Base-by-base conservation (phyloP, 1,140 invertebrate genomes). In the Prorops nasuta region DNA sequence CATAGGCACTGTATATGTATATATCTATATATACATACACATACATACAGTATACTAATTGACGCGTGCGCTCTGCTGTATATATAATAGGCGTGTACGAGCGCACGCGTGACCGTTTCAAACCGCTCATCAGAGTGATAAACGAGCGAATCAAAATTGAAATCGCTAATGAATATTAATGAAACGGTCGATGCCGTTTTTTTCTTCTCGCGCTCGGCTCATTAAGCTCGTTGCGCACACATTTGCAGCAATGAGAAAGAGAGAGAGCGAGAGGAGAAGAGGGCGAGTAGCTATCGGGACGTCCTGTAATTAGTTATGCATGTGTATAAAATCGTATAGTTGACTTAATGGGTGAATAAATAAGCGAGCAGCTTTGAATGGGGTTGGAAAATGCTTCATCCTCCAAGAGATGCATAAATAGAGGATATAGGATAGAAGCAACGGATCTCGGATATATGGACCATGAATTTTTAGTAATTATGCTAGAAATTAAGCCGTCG, bases 91-190 rank as follows among this genome's bases (percentile, higher is more conserved):
- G 24, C 24, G 24, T 28, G 24, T 28, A 10, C 24, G 10, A 4
- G 24, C 10, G 24, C 24, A 28, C 24, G 10, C 10, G 4, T 4
- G 24, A n/a, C n/a, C 24, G 24, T 28, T 28, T 10, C 4, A 10
- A 28, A 28, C 2, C 19, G 18, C 21, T 44, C 22, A 15, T 38
- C 10, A 21, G 34, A 31, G 35, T 39, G 49, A 51, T 45, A 39
- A 51, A 51, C 43, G 34, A 21, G 9, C 42, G 24, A 39, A 18
- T 35, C 42, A 24, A 45, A 38, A 46, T 46, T 40, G 14, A 51
- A 45, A 34, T 18, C 43, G 12, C 24, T 40, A 22, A 45, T 40
- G 49, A 46, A 51, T 46, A 40, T 51, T 46, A 49, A 43, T 43
- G 37, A 48, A 21, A 49, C 41, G 38, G 17, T 17, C n/a, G 28